phyloP scores from a whole-genome alignment of 2,797 vertebrate genomes.

The Novumbra hubbsi region DNA sequence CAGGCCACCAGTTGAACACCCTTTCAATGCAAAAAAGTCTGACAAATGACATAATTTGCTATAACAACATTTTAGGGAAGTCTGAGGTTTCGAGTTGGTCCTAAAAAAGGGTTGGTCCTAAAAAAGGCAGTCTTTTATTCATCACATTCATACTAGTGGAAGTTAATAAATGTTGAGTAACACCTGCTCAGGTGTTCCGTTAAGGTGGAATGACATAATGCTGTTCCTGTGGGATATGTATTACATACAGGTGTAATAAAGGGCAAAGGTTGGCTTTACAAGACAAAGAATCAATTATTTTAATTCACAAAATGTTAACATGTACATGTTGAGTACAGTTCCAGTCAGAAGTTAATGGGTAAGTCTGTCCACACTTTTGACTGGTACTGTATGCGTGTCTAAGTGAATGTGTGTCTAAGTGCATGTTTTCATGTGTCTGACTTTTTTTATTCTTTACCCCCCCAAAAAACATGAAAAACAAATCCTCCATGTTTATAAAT shows the following conservation, averaged over 20 bases:
- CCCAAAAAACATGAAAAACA: not conserved
- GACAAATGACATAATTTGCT: not conserved
- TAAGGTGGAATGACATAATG: not conserved
- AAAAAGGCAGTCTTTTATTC: not conserved
- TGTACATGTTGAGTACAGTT: not conserved
- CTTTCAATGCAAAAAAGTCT: not conserved
- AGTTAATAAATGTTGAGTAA: not conserved
- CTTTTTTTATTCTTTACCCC: not conserved
- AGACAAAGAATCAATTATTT: not conserved
- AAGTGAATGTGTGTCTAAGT: conserved; percentile 10
- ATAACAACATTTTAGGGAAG: not conserved
- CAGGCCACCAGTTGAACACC: no score
- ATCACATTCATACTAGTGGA: not conserved
- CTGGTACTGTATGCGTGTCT: conserved; percentile 8
- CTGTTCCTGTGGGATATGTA: not conserved
- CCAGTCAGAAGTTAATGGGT: not conserved
- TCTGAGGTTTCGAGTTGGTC: not conserved
- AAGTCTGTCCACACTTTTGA: no score
- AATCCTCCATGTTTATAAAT: no score
- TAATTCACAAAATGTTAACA: not conserved
- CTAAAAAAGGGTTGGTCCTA: no score
- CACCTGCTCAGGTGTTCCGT: not conserved
- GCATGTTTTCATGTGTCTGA: not conserved
- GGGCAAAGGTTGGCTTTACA: not conserved
- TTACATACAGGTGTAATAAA: not conserved